Base-by-base conservation (phyloP, 2,113 vertebrate species). In the Elephantulus edwardii region DNA sequence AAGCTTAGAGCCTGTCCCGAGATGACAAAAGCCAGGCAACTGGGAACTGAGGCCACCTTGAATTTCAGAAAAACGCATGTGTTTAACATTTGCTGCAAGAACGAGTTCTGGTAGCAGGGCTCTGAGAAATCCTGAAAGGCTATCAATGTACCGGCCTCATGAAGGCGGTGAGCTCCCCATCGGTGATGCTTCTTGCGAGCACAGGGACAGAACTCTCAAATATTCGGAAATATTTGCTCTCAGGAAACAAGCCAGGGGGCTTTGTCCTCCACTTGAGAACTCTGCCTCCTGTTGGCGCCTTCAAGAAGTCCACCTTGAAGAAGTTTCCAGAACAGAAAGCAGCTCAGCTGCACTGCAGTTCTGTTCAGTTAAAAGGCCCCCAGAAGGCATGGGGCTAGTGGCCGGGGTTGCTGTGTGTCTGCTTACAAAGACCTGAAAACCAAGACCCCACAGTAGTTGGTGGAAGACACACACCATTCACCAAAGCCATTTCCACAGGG, bases 1-100 rank as follows among this genome's bases (percentile, higher is more conserved):
- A 96, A 94, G 96, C 92, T 95, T 68, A 96, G 66, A 94, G 91
- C 92, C 92, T 97, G 90, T 95, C 96, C 90, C 89, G 91, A 97
- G 97, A 96, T 94, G 95, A 97, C 97, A 97, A 96, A 97, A 97
- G 91, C 92, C 94, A 97, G 96, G 95, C 95, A 97, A 97, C 95
- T 95, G 91, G 96, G 92, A 95, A 95, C 93, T 88, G 93, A 95
- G 95, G 95, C 87, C 89, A 89, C 83, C 76, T 78, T 87, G 88
- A 94, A 94, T 90, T 96, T 74, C 91, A 93, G 88, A 83, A 91
- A 95, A 95, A 70, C 70, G 13, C 42, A 7, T 8, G 0, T 30
- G 72, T 76, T 70, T 42, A 70, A 38, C 75, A 24, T 50, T 42
- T 30, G 86, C 81, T 72, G 30, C 70, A 86, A 7, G 60, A 78